Evolutionary conservation across 1,140 invertebrate species (phyloP).

Genomic region (Drosophila chauvacae): DNA sequence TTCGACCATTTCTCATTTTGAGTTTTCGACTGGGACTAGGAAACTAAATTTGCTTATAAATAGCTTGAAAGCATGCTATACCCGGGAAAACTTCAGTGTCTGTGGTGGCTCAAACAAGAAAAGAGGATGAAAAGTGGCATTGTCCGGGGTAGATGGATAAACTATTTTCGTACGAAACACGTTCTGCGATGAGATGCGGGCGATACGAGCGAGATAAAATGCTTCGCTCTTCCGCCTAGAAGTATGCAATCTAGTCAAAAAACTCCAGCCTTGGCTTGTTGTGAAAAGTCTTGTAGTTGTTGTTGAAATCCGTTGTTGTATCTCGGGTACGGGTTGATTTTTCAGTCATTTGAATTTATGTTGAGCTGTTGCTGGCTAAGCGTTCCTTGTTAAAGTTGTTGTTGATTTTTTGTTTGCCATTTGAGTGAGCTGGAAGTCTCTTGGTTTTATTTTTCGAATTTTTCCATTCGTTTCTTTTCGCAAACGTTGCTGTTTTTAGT

Average conservation of each 20-base stretch:
- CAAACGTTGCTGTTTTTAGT: slow-evolving; percentile 59
- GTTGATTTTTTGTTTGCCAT: slow-evolving; percentile 39
- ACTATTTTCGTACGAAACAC: slow-evolving; percentile 61
- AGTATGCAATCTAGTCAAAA: slow-evolving; percentile 79
- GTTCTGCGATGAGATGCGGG: slow-evolving; percentile 48
- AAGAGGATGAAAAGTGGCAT: not conserved
- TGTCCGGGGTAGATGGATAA: slow-evolving; percentile 28
- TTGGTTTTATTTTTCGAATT: slow-evolving; percentile 31
- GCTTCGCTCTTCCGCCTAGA: slow-evolving; percentile 60
- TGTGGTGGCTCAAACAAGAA: slow-evolving; percentile 5
- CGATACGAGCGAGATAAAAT: slow-evolving; percentile 52
- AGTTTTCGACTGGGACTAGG: slow-evolving; percentile 30
- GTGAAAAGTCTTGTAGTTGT: slow-evolving; percentile 29
- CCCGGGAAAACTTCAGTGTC: slow-evolving; percentile 14
- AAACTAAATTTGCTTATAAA: slow-evolving; percentile 31
- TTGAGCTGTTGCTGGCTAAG: slow-evolving; percentile 10
- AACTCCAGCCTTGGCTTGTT: slow-evolving; percentile 44
- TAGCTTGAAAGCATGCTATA: slow-evolving; percentile 39
- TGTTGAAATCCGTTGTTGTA: slow-evolving; percentile 9
- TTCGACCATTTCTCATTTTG: slow-evolving; percentile 45
- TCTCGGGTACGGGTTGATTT: not conserved
- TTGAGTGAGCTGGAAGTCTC: slow-evolving; percentile 42
- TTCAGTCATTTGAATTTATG: not conserved
- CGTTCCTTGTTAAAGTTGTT: slow-evolving; percentile 15
- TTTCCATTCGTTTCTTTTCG: slow-evolving; percentile 40